phyloP scores from a whole-genome alignment of 2,113 vertebrate genomes.

The Podilymbus podiceps region DNA sequence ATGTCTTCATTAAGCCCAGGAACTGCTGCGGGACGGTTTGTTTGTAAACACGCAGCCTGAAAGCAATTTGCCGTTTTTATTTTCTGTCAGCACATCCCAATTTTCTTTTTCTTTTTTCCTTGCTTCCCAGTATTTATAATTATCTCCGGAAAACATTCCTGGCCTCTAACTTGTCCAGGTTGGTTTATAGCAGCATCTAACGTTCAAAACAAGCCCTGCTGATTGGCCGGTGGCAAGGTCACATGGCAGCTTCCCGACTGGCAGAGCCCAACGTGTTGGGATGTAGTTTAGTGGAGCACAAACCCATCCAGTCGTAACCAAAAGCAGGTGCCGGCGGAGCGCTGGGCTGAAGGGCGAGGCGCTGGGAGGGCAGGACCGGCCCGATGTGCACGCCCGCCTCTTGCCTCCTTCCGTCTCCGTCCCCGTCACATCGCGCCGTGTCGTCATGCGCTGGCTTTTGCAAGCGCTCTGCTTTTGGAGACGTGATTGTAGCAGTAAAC shows the following conservation, averaged over 20 bases:
- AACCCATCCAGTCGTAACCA: accelerated
- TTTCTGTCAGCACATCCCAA: not conserved
- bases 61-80: not conserved
- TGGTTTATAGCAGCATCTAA: not conserved
- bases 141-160: not conserved
- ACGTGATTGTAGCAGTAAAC: not conserved
- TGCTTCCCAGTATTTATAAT: not conserved
- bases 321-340: not conserved
- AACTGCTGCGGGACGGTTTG: not conserved
- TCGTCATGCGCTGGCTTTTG: accelerated
- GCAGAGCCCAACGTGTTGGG: not conserved
- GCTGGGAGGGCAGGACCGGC: not conserved
- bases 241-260: not conserved
- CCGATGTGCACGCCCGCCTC: accelerated
- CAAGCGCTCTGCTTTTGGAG: not conserved
- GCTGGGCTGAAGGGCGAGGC: accelerated
- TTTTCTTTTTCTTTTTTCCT: not conserved
- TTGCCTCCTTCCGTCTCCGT: not conserved
- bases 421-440: accelerated
- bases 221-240: not conserved
- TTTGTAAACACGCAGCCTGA: not conserved
- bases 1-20: not conserved
- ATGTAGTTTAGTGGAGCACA: accelerated
- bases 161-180: not conserved
- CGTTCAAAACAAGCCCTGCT: not conserved